phyloP scores from a whole-genome alignment of 2,888 invertebrate genomes.

The Spatulosminthurus flaviceps region DNA sequence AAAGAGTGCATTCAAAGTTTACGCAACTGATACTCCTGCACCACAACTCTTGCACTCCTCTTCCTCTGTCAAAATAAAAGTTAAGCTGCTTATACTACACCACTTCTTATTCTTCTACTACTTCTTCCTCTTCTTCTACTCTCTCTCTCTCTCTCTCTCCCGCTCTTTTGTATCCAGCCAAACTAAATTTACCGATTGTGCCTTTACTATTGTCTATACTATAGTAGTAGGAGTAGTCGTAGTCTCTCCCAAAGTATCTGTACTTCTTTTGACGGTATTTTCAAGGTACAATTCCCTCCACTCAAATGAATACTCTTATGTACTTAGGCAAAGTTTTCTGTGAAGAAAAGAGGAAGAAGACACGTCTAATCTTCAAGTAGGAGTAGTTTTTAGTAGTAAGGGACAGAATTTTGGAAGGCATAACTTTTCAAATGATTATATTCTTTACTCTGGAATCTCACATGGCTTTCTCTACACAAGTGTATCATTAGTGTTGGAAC shows the following conservation, averaged over 20 bases:
- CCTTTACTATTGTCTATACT: neutral
- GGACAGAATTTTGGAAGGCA: too few species aligned
- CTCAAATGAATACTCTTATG: too few species aligned
- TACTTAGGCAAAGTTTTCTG: neutral
- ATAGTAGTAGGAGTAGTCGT: too few species aligned
- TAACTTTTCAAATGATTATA: too few species aligned
- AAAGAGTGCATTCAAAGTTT: slow-evolving; percentile 30
- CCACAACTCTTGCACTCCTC: neutral
- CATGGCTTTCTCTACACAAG: too few species aligned
- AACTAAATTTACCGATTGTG: neutral
- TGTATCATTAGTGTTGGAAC: too few species aligned
- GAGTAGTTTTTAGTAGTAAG: too few species aligned
- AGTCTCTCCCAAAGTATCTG: too few species aligned
- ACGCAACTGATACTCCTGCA: neutral
- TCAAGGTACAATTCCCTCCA: too few species aligned
- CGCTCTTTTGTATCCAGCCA: neutral
- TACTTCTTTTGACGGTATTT: too few species aligned
- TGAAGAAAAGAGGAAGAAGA: neutral
- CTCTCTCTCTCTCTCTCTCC: neutral
- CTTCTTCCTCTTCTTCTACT: neutral
- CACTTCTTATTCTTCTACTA: too few species aligned
- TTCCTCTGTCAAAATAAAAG: neutral
- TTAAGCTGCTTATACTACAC: neutral
- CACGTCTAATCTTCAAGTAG: neutral
- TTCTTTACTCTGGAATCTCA: too few species aligned